phyloP scores from a whole-genome alignment of 2,797 vertebrate genomes.

The Xenops minutus region DNA sequence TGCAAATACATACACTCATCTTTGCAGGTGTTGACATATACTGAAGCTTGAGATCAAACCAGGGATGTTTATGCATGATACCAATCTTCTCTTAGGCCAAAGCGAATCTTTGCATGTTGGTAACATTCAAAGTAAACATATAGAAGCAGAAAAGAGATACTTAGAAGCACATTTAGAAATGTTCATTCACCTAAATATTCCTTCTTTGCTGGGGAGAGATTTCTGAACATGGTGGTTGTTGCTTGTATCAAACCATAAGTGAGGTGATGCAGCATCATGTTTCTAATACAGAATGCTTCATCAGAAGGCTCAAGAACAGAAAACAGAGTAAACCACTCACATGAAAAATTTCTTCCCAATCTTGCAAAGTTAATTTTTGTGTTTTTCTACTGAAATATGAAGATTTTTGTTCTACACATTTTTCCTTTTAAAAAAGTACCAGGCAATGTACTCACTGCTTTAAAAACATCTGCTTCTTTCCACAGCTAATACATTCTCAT shows the following conservation, averaged over 20 bases:
- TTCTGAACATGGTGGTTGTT: background rate
- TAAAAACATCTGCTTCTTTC: background rate
- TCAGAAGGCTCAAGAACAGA: background rate
- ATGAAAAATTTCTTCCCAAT: background rate
- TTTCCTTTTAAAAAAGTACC: background rate
- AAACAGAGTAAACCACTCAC: background rate
- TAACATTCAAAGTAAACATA: slow-evolving; percentile 81
- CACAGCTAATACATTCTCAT: background rate
- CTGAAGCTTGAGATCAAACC: slow-evolving; percentile 72
- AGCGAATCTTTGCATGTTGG: slow-evolving; percentile 76
- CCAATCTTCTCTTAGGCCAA: slow-evolving; percentile 77
- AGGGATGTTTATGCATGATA: slow-evolving; percentile 70
- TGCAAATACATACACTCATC: slow-evolving; percentile 73
- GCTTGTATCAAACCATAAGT: background rate
- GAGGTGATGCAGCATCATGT: background rate
- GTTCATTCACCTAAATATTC: background rate
- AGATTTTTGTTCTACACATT: background rate
- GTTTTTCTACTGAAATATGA: background rate
- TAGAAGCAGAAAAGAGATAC: slow-evolving; percentile 73
- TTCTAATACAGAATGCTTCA: background rate
- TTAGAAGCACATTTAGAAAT: background rate
- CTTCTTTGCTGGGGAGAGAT: background rate
- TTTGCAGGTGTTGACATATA: slow-evolving; percentile 72
- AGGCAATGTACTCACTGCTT: background rate
- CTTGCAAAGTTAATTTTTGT: background rate